Evolutionary conservation across 2,113 vertebrate species (phyloP).

Genomic region (Acrocephalus arundinaceus): DNA sequence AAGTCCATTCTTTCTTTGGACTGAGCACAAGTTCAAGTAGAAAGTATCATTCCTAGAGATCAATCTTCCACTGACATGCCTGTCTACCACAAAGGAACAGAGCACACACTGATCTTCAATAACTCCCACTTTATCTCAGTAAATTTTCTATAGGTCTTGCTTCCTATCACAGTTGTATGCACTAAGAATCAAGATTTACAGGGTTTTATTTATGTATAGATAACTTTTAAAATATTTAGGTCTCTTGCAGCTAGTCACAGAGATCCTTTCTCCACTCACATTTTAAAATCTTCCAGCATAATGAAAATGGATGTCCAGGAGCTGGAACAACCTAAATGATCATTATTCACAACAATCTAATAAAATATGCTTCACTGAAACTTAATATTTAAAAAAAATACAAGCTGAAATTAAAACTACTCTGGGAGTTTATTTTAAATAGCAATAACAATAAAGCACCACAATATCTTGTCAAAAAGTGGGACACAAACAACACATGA

Average conservation of each 20-base stretch:
- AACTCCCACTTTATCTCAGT: neutral
- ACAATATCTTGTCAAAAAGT: neutral
- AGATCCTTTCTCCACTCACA: neutral
- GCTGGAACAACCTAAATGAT: neutral
- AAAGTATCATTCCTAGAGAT: neutral
- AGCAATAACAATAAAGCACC: constrained; percentile 7
- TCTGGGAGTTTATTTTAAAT: neutral
- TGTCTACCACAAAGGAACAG: neutral
- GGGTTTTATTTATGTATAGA: neutral
- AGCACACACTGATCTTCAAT: neutral
- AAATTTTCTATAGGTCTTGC: neutral
- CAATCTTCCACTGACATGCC: rapidly evolving
- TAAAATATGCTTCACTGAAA: neutral
- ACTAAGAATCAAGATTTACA: neutral
- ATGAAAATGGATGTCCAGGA: neutral
- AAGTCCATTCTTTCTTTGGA: neutral
- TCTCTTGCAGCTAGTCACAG: neutral
- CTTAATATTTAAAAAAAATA: neutral
- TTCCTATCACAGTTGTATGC: neutral
- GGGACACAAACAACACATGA: constrained; percentile 3
- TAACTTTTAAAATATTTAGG: neutral
- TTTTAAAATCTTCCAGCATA: neutral
- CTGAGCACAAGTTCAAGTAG: neutral
- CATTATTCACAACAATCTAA: neutral
- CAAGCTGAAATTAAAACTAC: neutral